These are phyloP conservation scores for Rhopilema esculentum DNA, from an alignment of 30 jellyfish, hydroid and myxozoan genomes.

Conservation along the genomic window DNA sequence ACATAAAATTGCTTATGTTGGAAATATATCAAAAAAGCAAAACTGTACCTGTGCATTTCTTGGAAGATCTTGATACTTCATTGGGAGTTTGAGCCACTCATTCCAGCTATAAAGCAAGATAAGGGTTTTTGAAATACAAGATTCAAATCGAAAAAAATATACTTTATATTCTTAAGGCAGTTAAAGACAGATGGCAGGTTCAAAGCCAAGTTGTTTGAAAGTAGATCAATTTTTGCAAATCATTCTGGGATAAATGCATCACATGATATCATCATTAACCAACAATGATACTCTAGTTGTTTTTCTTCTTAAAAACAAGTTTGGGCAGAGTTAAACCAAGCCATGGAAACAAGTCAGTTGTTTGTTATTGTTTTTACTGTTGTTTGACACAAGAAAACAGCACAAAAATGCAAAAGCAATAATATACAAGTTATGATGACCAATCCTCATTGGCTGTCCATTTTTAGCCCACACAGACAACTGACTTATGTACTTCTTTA, in stretches of 20 bases:
- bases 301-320: too few relatives aligned
- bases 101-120: slow-evolving; percentile 78
- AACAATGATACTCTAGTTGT: neutral
- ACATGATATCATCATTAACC: neutral
- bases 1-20: neutral
- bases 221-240: neutral
- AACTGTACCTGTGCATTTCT: slow-evolving; percentile 83
- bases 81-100: slow-evolving; percentile 94
- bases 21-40: neutral
- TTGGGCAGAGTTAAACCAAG: too few relatives aligned
- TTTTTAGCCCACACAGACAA: neutral
- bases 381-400: too few relatives aligned
- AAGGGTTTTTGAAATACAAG: neutral
- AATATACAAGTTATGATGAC: neutral
- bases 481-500: neutral
- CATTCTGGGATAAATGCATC: neutral
- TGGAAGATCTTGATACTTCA: slow-evolving; percentile 96
- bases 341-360: too few relatives aligned
- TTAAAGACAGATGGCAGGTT: too few relatives aligned
- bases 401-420: neutral
- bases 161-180: neutral
- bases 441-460: neutral
- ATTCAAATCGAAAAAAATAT: neutral
- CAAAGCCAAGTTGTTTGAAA: too few relatives aligned
- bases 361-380: too few relatives aligned